These are phyloP conservation scores for Quiscalus mexicanus DNA, from an alignment of 2,113 vertebrate species.

Conservation along the genomic window DNA sequence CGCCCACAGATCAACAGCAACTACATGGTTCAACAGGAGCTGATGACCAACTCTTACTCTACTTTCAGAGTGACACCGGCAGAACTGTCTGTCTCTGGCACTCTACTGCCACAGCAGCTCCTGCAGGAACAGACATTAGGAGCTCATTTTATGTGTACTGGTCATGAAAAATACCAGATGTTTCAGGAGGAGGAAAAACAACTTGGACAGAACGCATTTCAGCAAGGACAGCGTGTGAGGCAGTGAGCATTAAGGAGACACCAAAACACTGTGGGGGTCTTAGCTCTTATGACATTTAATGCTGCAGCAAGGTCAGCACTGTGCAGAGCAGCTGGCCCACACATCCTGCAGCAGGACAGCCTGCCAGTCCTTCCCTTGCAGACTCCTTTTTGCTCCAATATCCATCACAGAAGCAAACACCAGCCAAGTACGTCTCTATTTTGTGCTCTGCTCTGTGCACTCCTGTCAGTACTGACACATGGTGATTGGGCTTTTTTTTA, in stretches of 20 bases:
- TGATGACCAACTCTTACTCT: background rate
- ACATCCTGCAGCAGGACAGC: background rate
- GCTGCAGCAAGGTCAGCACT: background rate
- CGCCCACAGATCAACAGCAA: background rate
- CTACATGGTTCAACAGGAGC: background rate
- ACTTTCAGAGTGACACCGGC: background rate
- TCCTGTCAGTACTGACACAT: background rate
- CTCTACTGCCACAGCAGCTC: background rate
- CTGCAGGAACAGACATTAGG: background rate
- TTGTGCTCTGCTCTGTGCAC: background rate
- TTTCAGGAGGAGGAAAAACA: background rate
- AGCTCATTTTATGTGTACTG: background rate
- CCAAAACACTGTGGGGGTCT: background rate
- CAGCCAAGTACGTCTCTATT: rapidly evolving
- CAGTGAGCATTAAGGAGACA: background rate
- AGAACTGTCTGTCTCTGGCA: background rate
- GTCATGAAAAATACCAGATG: background rate
- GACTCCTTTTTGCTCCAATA: background rate
- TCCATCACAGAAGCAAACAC: background rate
- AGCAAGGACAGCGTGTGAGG: background rate
- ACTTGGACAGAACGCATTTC: background rate
- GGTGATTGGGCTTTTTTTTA: rapidly evolving
- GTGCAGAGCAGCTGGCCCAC: background rate
- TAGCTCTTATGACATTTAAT: background rate
- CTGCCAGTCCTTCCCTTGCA: background rate